Percentiles rank a stretch among this genome's conserved stretches.
These are phyloP conservation scores for Myocastor coypus DNA, from an alignment of 2,113 vertebrate species.

Conservation along the genomic window DNA sequence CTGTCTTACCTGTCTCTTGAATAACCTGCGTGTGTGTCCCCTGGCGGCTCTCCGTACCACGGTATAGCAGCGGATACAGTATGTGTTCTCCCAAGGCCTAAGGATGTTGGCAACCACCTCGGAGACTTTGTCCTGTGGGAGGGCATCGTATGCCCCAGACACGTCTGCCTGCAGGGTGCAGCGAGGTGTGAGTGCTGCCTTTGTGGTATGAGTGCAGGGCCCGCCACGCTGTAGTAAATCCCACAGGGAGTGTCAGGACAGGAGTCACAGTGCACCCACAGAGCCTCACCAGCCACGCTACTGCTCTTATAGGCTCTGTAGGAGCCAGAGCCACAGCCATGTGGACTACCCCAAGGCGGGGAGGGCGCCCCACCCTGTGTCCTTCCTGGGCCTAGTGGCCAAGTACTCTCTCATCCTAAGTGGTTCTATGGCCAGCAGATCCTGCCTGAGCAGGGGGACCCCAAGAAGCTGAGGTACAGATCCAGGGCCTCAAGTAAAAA, in stretches of 20 bases:
- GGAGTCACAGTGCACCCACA: background rate
- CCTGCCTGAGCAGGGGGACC: background rate
- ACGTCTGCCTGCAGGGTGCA: constrained; percentile 90
- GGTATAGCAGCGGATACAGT: constrained; percentile 91
- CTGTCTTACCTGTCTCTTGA: constrained; percentile 88
- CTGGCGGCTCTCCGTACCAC: constrained; percentile 86
- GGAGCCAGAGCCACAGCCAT: background rate
- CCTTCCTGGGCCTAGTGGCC: background rate
- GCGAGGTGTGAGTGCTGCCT: rapidly evolving
- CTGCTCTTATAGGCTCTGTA: background rate
- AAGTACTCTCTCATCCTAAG: background rate
- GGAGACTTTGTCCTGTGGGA: constrained; percentile 92
- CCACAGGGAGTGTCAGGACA: no score
- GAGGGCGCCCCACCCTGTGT: background rate
- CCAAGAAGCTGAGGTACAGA: background rate
- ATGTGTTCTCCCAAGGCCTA: constrained; percentile 82
- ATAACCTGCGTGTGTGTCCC: constrained; percentile 87
- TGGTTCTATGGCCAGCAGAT: no score
- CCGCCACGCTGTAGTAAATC: background rate
- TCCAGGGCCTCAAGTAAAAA: no score
- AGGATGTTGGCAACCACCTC: constrained; percentile 90
- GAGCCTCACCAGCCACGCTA: no score
- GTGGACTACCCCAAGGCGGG: background rate
- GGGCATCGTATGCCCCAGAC: constrained; percentile 92
- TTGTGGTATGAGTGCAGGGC: background rate